Conservation (phyloP, 2,113 vertebrate genomes). For the Oryzias melastigma region DNA sequence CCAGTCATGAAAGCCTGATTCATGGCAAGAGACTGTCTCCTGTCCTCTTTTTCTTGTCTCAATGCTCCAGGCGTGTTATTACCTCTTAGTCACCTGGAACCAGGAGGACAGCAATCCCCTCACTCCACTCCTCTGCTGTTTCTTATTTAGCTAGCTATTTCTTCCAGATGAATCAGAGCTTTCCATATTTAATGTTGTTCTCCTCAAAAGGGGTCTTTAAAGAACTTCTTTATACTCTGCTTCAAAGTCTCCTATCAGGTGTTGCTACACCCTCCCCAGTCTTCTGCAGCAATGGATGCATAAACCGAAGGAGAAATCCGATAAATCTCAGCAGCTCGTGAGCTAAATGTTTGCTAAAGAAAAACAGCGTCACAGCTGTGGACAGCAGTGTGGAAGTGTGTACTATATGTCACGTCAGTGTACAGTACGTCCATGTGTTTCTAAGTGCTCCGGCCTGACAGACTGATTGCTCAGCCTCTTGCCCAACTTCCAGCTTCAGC, state of each 20-base stretch:
- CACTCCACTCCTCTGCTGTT: constrained; percentile 13
- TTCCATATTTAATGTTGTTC: neutral
- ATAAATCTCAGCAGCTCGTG: constrained; percentile 21
- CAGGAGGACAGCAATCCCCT: constrained; percentile 33
- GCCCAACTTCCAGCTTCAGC: constrained; percentile 17
- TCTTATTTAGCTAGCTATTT: neutral
- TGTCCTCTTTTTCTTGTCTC: constrained; percentile 56
- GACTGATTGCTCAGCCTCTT: constrained; percentile 29
- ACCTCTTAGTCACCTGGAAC: constrained; percentile 62
- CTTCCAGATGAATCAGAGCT: neutral
- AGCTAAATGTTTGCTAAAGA: constrained; percentile 44
- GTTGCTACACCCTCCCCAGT: neutral
- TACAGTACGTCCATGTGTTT: constrained; percentile 8
- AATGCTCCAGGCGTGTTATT: constrained; percentile 34
- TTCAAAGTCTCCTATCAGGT: neutral
- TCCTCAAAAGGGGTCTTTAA: constrained; percentile 30
- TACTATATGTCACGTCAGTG: constrained; percentile 14
- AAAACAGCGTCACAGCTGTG: constrained; percentile 26
- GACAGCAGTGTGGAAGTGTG: constrained; percentile 15
- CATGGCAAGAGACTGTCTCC: constrained; percentile 56
- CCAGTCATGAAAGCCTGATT: constrained; percentile 61
- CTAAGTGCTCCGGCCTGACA: constrained; percentile 14
- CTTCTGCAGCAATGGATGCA: constrained; percentile 1
- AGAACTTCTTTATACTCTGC: neutral
- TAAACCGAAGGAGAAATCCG: constrained; percentile 5